phyloP scores from a whole-genome alignment of 1,140 invertebrate species.

The Nephila pilipes region DNA sequence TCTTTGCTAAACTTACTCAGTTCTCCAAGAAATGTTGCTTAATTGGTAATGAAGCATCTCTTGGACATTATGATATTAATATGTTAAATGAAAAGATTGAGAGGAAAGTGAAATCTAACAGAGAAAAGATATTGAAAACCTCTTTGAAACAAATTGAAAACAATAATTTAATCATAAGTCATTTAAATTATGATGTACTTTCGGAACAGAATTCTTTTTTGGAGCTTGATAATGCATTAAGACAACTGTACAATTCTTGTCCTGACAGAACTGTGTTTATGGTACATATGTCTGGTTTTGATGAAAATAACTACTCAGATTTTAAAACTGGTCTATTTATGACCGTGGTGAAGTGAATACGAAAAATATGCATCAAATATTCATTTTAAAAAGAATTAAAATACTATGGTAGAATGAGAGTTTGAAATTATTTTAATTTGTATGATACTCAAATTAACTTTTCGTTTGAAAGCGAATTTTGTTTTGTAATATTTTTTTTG shows the following conservation, averaged over 20 bases:
- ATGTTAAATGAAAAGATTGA: conserved; percentile 18
- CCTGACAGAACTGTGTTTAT: conserved; percentile 51
- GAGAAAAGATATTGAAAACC: conserved; percentile 76
- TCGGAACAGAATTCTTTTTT: not conserved
- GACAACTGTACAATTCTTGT: conserved; percentile 30
- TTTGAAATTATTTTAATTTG: too few species aligned
- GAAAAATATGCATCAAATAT: not conserved
- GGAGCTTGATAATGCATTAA: conserved; percentile 31
- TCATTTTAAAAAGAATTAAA: too few species aligned
- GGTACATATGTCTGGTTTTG: not conserved
- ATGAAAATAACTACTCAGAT: not conserved
- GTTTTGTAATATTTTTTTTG: too few species aligned
- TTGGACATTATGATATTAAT: conserved; percentile 60
- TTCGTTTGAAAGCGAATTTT: too few species aligned
- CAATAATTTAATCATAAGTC: conserved; percentile 77
- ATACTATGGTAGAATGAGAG: too few species aligned
- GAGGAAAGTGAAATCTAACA: not conserved
- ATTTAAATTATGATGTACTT: conserved; percentile 67
- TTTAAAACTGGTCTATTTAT: conserved; percentile 42
- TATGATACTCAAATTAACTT: too few species aligned
- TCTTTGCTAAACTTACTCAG: conserved; percentile 13
- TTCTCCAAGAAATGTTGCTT: conserved; percentile 67
- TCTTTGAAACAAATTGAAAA: conserved; percentile 69
- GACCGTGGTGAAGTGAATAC: conserved; percentile 18
- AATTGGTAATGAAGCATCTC: conserved; percentile 57